phyloP scores from a whole-genome alignment of 2,888 invertebrate species.

The Serrognathus titanus region DNA sequence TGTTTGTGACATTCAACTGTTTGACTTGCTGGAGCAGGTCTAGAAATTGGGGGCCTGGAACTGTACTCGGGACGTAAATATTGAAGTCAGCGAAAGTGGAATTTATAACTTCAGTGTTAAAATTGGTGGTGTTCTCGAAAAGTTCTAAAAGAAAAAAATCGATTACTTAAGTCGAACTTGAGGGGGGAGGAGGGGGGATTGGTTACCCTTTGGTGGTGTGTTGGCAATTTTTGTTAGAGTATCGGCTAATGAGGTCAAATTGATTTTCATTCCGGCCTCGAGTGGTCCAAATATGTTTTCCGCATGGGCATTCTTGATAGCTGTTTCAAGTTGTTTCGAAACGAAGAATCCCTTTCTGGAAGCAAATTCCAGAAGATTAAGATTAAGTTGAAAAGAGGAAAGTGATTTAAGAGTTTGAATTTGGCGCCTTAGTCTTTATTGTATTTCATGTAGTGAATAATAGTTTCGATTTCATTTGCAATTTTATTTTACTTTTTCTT shows the following conservation, averaged over 20 bases:
- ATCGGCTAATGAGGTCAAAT: conserved; percentile 52
- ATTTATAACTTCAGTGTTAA: conserved; percentile 31
- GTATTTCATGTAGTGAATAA: too few relatives aligned
- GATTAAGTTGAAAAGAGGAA: background rate
- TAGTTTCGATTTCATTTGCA: too few relatives aligned
- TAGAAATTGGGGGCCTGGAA: too few relatives aligned
- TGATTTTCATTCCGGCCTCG: conserved; percentile 49
- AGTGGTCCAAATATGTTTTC: conserved; percentile 47
- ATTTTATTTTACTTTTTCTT: too few relatives aligned
- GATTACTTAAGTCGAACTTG: conserved; percentile 9
- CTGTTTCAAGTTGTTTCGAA: conserved; percentile 50
- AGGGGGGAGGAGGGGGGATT: conserved; percentile 3
- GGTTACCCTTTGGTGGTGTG: conserved; percentile 45
- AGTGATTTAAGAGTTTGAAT: too few relatives aligned
- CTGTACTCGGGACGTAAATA: conserved; percentile 39
- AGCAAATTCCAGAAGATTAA: conserved; percentile 1
- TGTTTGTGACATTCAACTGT: conserved; percentile 35
- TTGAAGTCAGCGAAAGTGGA: conserved; percentile 39
- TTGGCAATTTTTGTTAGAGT: conserved; percentile 55
- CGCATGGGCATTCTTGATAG: conserved; percentile 44
- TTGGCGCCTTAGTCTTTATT: too few relatives aligned
- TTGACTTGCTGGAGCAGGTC: conserved; percentile 23
- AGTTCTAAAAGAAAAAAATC: conserved; percentile 7
- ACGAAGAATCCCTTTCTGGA: conserved; percentile 53
- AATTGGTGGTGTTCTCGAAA: background rate